Evolutionary conservation across 1,140 invertebrate species (phyloP), one percentile per base, ranked within the genome.

Genomic region (Armadillidium nasatum): DNA sequence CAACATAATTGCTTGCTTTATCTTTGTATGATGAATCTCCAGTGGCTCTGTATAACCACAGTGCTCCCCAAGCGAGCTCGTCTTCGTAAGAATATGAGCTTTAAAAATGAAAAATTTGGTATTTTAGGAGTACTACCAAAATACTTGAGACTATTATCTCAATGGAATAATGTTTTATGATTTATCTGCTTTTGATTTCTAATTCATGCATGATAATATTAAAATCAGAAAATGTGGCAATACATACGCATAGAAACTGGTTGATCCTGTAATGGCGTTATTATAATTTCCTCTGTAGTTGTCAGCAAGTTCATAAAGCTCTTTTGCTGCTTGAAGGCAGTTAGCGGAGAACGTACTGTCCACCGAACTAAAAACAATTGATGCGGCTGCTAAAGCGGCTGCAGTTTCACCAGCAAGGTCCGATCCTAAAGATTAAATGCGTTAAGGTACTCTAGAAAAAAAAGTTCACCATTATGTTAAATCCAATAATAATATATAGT

Each of bases 371-470:
- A 81, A 81, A 76, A 88, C 88, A 4, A 90, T 85, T 7, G 88
- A 85, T 0, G 88, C 88, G 19, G 84, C 82, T 3, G 89, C 87
- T 13, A 90, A 83, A 7, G 89, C 88, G 0, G 89, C 88, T 3
- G 89, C 87, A 2, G 88, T 88, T 82, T 90, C 89, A 1, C 86
- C 88, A 0, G 88, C 89, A 10, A 91, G 81, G 82, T 91, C 90
- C 19, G 88, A 88, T 66, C 89, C 86, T 66, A 82, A 0, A 33
- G 33, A 33, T 33, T 33, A n/a, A n/a, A n/a, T n/a, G n/a, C n/a
- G n/a, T n/a, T n/a, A 81, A 19, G 74, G 75, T 67, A 81, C 77
- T n/a, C 81, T 75, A 54, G 82, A 81, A 69, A 75, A 78, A 43
- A 82, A 69, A 19, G 79, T 71, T 68, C 83, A 11, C n/a, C 54